Evolutionary conservation across 2,888 invertebrate genomes (phyloP).

Genomic region (Toxonevra muliebris): DNA sequence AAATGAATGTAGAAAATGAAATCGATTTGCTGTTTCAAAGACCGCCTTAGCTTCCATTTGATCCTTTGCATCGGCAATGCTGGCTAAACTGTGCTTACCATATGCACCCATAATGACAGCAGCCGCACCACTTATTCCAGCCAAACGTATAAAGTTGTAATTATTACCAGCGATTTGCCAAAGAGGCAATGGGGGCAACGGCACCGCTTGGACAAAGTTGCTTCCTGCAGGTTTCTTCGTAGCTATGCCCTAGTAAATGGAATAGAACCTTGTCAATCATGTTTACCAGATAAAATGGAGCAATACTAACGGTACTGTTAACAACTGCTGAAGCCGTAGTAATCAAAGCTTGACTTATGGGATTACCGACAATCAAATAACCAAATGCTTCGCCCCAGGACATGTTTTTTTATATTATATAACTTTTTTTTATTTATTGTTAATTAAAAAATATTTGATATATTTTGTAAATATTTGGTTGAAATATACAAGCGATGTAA

Average conservation of each 20-base stretch:
- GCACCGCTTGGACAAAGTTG: not conserved
- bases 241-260: not conserved
- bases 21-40: constrained; percentile 88
- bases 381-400: constrained; percentile 54
- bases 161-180: constrained; percentile 52
- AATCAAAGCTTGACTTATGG: constrained; percentile 56
- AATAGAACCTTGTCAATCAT: constrained; percentile 7
- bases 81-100: constrained; percentile 77
- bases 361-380: constrained; percentile 60
- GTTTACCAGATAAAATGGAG: not conserved
- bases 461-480: not conserved
- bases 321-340: constrained; percentile 47
- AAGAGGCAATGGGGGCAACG: constrained; percentile 36
- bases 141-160: constrained; percentile 71
- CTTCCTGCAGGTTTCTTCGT: no score
- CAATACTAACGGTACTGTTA: constrained; percentile 50
- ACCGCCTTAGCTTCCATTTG: constrained; percentile 76
- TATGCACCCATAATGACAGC: constrained; percentile 91
- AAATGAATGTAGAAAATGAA: constrained; percentile 86
- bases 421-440: not conserved
- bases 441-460: not conserved
- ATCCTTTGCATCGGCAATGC: constrained; percentile 69
- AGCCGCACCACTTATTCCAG: constrained; percentile 84
- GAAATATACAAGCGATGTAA: not conserved
- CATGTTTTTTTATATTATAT: constrained; percentile 43